Conservation (phyloP, 1,140 invertebrate species). For the Pinna nobilis region DNA sequence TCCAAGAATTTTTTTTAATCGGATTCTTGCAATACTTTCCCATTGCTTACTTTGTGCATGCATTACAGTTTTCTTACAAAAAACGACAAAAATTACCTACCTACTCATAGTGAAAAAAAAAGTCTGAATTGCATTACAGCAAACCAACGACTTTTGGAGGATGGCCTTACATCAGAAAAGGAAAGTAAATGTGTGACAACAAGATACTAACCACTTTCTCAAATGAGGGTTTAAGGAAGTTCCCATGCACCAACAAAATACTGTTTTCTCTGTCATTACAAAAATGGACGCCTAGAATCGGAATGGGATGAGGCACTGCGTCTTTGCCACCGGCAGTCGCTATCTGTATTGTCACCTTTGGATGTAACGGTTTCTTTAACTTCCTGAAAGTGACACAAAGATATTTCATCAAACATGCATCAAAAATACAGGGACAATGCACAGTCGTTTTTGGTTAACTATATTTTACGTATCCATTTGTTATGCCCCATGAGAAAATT, state of each 20-base stretch:
- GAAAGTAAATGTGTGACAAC: background rate
- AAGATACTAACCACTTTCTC: constrained; percentile 68
- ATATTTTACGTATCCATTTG: too few relatives aligned
- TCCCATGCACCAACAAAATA: constrained; percentile 67
- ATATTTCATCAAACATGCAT: background rate
- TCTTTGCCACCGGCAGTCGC: constrained; percentile 48
- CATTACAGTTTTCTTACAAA: too few relatives aligned
- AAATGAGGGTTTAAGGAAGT: constrained; percentile 67
- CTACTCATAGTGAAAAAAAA: background rate
- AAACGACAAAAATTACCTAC: background rate
- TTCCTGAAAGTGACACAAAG: constrained; percentile 51
- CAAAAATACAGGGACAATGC: too few relatives aligned
- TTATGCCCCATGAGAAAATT: too few relatives aligned
- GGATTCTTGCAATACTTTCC: too few relatives aligned
- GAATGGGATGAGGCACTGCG: constrained; percentile 52
- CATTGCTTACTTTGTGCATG: too few relatives aligned
- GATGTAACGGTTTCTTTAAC: constrained; percentile 63
- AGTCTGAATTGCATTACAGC: background rate
- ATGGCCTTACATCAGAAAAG: background rate
- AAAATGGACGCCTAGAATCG: constrained; percentile 59
- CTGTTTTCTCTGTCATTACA: constrained; percentile 42
- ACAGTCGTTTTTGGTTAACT: too few relatives aligned
- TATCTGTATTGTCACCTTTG: constrained; percentile 67
- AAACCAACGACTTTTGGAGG: background rate
- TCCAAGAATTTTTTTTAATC: too few relatives aligned